Evolutionary conservation across 64 coral and sea anemone genomes (phyloP).

Genomic region (Orbicella faveolata): DNA sequence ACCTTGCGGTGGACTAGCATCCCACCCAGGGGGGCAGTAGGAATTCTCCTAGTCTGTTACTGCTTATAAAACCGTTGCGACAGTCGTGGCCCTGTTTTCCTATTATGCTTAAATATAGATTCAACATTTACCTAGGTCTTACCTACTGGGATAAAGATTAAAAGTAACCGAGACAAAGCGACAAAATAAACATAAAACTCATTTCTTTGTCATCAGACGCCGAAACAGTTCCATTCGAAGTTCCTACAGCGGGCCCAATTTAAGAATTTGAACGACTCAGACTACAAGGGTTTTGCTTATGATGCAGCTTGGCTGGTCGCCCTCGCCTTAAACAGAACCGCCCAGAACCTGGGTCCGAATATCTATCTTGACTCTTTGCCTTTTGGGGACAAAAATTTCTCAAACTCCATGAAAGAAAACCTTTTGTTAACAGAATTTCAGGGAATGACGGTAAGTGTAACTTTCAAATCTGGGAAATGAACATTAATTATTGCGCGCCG

Average conservation of each 20-base stretch:
- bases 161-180: too few species aligned
- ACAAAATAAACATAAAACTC: not conserved
- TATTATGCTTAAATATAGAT: too few species aligned
- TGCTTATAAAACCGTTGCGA: too few species aligned
- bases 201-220: constrained; percentile 21
- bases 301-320: constrained; percentile 66
- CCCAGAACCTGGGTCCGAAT: constrained; percentile 22
- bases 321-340: constrained; percentile 43
- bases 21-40: too few species aligned
- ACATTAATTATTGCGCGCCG: too few species aligned
- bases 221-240: constrained; percentile 5
- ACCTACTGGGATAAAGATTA: too few species aligned
- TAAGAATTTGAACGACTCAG: not conserved
- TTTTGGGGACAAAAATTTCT: constrained; percentile 34
- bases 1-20: too few species aligned
- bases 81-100: too few species aligned
- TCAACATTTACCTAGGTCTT: too few species aligned
- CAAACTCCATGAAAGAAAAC: constrained; percentile 29
- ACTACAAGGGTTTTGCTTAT: constrained; percentile 66
- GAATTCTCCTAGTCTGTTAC: too few species aligned
- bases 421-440: constrained; percentile 35
- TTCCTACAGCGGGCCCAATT: not conserved
- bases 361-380: not conserved
- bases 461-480: too few species aligned
- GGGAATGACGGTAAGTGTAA: constrained; percentile 56